phyloP scores from a whole-genome alignment of 2,113 vertebrate genomes.

The Ptilonorhynchus violaceus region DNA sequence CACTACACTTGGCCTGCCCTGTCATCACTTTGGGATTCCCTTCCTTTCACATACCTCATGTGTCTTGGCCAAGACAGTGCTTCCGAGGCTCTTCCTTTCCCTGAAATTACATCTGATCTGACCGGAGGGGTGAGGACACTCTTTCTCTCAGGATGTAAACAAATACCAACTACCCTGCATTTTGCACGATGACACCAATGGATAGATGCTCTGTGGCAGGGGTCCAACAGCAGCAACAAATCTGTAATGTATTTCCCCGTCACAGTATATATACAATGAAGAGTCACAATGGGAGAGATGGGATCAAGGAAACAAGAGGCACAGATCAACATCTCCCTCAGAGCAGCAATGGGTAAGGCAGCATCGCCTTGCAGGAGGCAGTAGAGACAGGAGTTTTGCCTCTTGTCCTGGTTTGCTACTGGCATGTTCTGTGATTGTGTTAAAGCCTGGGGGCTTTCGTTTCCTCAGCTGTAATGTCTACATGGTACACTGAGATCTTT shows the following conservation, averaged over 20 bases:
- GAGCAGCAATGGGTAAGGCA: not conserved
- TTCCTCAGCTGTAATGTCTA: not conserved
- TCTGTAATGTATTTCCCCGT: not conserved
- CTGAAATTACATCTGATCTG: slow-evolving; percentile 42
- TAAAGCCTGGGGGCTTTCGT: not conserved
- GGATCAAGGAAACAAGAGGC: not conserved
- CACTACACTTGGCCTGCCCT: not conserved
- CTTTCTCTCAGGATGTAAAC: slow-evolving; percentile 56
- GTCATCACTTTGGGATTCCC: not conserved
- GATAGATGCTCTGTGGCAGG: slow-evolving; percentile 10
- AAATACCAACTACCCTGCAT: not conserved
- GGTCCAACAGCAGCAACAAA: slow-evolving; percentile 1
- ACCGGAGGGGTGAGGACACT: not conserved
- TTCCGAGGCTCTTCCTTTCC: slow-evolving; percentile 20
- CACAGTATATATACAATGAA: not conserved
- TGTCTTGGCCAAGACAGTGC: not conserved
- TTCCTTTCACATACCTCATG: not conserved
- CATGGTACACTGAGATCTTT: not conserved
- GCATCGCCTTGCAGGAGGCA: not conserved
- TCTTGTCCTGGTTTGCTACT: not conserved
- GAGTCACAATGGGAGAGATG: not conserved
- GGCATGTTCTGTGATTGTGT: not conserved
- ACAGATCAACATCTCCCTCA: not conserved
- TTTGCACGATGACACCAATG: not conserved
- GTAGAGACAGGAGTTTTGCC: not conserved